Conservation (phyloP, 2,113 vertebrate genomes). For the Stictonetta naevosa region DNA sequence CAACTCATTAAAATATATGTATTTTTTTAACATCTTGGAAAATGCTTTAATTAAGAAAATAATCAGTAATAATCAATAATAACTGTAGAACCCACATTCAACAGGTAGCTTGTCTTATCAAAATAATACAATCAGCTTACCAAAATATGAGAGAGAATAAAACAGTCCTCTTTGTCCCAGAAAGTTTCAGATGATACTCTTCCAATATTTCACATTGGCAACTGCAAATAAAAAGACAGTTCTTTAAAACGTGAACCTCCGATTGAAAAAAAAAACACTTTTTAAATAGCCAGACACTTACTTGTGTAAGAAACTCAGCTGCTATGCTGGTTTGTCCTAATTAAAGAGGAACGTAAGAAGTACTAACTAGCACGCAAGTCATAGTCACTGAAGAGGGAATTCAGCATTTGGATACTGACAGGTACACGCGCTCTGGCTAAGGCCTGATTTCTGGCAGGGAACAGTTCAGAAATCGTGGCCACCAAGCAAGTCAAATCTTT, state of each 20-base stretch:
- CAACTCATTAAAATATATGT: background rate
- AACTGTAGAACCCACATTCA: background rate
- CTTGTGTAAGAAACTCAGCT: background rate
- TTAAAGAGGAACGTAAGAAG: background rate
- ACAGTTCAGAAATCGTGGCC: accelerated
- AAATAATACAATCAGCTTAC: conserved; percentile 56
- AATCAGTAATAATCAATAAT: background rate
- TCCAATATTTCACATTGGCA: conserved; percentile 61
- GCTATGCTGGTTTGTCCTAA: background rate
- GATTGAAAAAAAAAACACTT: background rate
- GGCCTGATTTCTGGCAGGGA: background rate
- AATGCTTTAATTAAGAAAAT: background rate
- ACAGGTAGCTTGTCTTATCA: background rate
- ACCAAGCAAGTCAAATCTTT: background rate
- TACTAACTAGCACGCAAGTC: background rate
- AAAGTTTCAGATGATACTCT: conserved; percentile 4
- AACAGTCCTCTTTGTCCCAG: conserved; percentile 34
- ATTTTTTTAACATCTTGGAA: background rate
- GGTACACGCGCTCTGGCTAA: accelerated
- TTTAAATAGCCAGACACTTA: background rate
- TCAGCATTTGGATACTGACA: accelerated
- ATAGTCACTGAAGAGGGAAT: background rate
- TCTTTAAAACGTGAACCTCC: conserved; percentile 4
- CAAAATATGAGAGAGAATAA: conserved; percentile 27
- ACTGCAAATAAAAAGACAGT: conserved; percentile 60